phyloP scores from a whole-genome alignment of 2,888 invertebrate species.

The Hypercompe scribonia region DNA sequence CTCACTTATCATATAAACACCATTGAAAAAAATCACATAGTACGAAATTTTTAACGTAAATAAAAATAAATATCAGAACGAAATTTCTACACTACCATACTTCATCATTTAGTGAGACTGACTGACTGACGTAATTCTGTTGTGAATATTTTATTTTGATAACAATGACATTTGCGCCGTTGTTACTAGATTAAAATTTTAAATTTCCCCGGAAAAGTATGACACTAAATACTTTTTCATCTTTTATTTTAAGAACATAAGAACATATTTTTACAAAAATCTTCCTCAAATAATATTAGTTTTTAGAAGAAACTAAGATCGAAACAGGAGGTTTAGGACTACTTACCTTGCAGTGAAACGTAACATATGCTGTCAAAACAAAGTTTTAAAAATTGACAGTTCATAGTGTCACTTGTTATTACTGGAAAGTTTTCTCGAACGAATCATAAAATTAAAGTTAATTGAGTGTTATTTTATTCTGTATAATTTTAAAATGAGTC shows the following conservation, averaged over 20 bases:
- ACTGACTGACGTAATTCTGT: constrained; percentile 32
- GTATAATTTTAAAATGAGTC: constrained; percentile 59
- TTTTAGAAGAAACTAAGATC: not conserved
- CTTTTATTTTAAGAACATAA: not conserved
- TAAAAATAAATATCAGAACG: constrained; percentile 39
- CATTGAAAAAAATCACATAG: constrained; percentile 44
- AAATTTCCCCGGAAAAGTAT: not conserved
- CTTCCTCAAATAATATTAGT: not conserved
- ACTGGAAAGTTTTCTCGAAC: not conserved
- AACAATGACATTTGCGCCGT: constrained; percentile 37
- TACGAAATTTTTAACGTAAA: constrained; percentile 60
- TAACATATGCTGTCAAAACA: not conserved
- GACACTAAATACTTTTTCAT: not conserved
- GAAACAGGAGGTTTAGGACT: not conserved
- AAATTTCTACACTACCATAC: constrained; percentile 26
- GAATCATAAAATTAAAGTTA: not conserved
- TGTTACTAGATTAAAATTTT: constrained; percentile 27
- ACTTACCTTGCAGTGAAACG: not conserved
- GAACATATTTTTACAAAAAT: not conserved
- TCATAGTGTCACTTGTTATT: not conserved
- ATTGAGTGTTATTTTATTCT: not conserved
- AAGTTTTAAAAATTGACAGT: not conserved
- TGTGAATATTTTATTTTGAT: constrained; percentile 36
- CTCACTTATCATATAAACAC: constrained; percentile 30
- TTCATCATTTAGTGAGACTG: constrained; percentile 51